Evolutionary conservation across 2,113 vertebrate genomes (phyloP).

Genomic region (Echinops telfairi): DNA sequence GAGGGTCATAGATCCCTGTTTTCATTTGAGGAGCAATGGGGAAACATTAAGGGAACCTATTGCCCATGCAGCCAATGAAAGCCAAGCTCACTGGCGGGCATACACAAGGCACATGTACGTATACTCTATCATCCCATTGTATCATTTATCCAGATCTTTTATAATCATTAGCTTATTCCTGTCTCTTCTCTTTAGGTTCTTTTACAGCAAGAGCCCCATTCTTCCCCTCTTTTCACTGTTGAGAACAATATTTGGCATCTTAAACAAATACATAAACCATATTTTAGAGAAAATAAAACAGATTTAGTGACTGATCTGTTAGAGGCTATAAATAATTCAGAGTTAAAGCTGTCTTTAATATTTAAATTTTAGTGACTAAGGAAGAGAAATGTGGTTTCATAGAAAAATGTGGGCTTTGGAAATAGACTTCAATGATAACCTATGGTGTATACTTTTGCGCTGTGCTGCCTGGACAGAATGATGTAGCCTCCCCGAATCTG

Average conservation of each 20-base stretch:
- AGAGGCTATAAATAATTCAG: constrained; percentile 5
- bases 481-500: neutral
- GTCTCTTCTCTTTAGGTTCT: neutral
- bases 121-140: neutral
- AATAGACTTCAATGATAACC: neutral
- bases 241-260: neutral
- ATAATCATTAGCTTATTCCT: neutral
- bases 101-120: neutral
- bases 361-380: neutral
- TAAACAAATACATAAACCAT: neutral
- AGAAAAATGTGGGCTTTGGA: neutral
- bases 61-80: neutral
- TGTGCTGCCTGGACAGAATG: neutral
- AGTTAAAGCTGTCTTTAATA: neutral
- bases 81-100: neutral
- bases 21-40: neutral
- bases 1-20: neutral
- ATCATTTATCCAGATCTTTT: neutral
- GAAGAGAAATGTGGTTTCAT: neutral
- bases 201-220: constrained; percentile 11
- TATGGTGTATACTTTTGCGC: neutral
- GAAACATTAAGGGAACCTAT: neutral
- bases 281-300: constrained; percentile 38
- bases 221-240: neutral
- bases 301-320: neutral